These are phyloP conservation scores for Brachionus rubens DNA, from an alignment of 1,140 invertebrate genomes.

Conservation along the genomic window DNA sequence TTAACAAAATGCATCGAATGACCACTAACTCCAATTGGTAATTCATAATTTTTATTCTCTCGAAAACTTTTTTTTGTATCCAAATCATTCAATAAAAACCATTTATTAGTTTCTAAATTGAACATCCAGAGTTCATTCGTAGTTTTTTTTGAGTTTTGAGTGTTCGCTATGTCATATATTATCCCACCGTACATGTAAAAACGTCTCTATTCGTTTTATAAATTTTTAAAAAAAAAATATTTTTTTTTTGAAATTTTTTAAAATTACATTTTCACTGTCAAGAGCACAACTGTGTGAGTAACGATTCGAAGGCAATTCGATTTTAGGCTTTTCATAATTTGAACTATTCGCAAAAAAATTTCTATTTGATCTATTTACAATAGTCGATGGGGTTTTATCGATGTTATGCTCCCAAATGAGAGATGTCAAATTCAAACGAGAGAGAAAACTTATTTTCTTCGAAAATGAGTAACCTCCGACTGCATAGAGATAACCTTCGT, in stretches of 20 bases:
- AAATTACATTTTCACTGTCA: neutral
- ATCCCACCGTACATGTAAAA: constrained; percentile 23
- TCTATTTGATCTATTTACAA: constrained; percentile 19
- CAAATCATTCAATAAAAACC: neutral
- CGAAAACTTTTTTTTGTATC: neutral
- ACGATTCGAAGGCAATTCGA: neutral
- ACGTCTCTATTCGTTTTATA: neutral
- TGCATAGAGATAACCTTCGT: constrained; percentile 7
- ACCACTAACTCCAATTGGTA: constrained; percentile 14
- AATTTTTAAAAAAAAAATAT: neutral
- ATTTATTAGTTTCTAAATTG: constrained; percentile 13
- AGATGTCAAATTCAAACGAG: constrained; percentile 1
- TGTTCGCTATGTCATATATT: neutral
- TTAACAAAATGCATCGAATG: constrained; percentile 42
- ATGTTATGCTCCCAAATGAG: constrained; percentile 1
- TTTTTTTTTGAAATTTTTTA: neutral
- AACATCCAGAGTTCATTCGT: constrained; percentile 30
- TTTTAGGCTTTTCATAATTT: neutral
- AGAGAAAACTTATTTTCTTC: constrained; percentile 8
- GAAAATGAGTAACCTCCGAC: constrained; percentile 16
- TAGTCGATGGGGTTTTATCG: neutral
- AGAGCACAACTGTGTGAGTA: constrained; percentile 26
- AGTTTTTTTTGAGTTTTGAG: neutral
- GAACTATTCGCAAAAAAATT: constrained; percentile 17
- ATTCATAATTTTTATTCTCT: neutral